phyloP scores from a whole-genome alignment of 2,888 invertebrate genomes.

The Halocaridina rubra region DNA sequence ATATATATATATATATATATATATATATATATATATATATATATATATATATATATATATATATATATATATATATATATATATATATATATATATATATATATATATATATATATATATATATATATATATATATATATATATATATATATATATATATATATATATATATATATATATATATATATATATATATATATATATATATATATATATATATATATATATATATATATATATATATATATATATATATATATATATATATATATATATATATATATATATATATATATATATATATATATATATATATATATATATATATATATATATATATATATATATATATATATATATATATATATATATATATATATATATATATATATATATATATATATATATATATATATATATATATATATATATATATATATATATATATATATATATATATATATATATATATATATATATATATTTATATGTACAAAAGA shows the following conservation, averaged over 20 bases:
- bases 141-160: neutral
- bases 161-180: neutral
- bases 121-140: neutral
- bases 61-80: neutral
- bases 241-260: neutral
- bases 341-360: neutral
- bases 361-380: neutral
- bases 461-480: neutral
- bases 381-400: neutral
- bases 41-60: neutral
- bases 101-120: neutral
- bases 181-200: neutral
- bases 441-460: neutral
- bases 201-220: neutral
- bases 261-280: conserved; percentile 1
- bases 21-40: neutral
- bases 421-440: neutral
- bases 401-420: neutral
- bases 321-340: neutral
- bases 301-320: neutral
- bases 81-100: neutral
- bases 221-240: conserved; percentile 3
- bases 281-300: neutral
- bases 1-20: neutral
- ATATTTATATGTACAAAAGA: neutral